phyloP scores from a whole-genome alignment of 2,113 vertebrate species.

The Collichthys lucidus region DNA sequence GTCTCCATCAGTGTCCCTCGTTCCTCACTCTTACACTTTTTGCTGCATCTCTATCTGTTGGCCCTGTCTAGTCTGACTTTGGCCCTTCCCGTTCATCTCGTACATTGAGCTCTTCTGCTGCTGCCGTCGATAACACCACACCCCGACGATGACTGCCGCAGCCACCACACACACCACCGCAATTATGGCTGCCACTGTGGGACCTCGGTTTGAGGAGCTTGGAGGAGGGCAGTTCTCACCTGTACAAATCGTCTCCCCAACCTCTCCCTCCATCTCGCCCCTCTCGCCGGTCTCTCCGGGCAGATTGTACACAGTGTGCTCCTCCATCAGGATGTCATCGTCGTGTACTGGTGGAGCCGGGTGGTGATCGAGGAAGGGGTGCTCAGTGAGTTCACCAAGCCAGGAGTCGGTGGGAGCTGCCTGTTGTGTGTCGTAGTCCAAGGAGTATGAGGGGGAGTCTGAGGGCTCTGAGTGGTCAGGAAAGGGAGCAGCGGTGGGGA shows the following conservation, averaged over 20 bases:
- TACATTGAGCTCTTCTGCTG: slow-evolving; percentile 94
- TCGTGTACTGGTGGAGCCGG: slow-evolving; percentile 50
- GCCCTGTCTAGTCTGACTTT: slow-evolving; percentile 82
- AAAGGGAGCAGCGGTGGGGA: slow-evolving; percentile 36
- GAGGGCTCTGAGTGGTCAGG: slow-evolving; percentile 52
- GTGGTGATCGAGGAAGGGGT: slow-evolving; percentile 57
- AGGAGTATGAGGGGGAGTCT: slow-evolving; percentile 48
- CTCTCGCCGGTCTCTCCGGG: slow-evolving; percentile 81
- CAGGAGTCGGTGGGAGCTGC: slow-evolving; percentile 69
- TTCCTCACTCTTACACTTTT: slow-evolving; percentile 76
- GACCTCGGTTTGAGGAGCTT: slow-evolving; percentile 79
- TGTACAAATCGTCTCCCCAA: slow-evolving; percentile 61
- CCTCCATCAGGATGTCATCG: slow-evolving; percentile 33
- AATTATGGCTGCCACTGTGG: slow-evolving; percentile 87
- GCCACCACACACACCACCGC: slow-evolving; percentile 86
- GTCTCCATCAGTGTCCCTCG: slow-evolving; percentile 57
- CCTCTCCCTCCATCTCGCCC: slow-evolving; percentile 71
- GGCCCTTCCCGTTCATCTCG: slow-evolving; percentile 91
- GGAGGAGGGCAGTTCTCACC: slow-evolving; percentile 77
- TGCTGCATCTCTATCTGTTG: slow-evolving; percentile 98
- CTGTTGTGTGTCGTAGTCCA: slow-evolving; percentile 61
- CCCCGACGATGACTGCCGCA: slow-evolving; percentile 81
- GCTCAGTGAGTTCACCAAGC: slow-evolving; percentile 70
- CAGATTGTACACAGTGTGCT: slow-evolving; percentile 79
- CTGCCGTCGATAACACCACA: slow-evolving; percentile 90